Percentiles rank a stretch among this genome's conserved stretches.
Evolutionary conservation across 2,797 vertebrate species (phyloP).

Genomic region (Phalloptychus januarius): DNA sequence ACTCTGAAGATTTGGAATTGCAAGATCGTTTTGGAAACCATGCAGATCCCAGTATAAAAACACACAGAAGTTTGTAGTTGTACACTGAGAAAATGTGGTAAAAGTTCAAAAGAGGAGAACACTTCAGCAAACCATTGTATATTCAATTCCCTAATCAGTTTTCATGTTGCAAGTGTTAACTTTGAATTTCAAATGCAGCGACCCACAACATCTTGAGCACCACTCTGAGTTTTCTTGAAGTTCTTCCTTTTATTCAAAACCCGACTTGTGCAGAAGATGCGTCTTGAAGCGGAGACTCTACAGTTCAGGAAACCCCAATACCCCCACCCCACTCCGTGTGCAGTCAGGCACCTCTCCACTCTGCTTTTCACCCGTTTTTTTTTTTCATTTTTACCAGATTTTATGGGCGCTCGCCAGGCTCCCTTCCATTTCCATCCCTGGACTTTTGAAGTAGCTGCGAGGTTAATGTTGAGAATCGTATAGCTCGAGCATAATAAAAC

Average conservation of each 20-base stretch:
- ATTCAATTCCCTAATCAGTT: background rate
- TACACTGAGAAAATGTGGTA: background rate
- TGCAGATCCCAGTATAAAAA: background rate
- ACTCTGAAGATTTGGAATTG: background rate
- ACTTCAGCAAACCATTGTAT: background rate
- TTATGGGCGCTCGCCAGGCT: slow-evolving; percentile 54
- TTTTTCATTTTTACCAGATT: slow-evolving; percentile 50
- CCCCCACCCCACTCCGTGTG: slow-evolving; percentile 63
- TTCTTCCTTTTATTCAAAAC: slow-evolving; percentile 36
- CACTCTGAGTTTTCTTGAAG: slow-evolving; percentile 53
- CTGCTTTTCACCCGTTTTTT: slow-evolving; percentile 47
- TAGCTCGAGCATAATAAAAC: slow-evolving; percentile 68
- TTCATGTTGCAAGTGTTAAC: background rate
- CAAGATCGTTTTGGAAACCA: background rate
- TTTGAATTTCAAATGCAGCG: slow-evolving; percentile 28
- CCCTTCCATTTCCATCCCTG: slow-evolving; percentile 43
- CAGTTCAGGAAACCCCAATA: slow-evolving; percentile 27
- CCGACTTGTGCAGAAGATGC: slow-evolving; percentile 28
- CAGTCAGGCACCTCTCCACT: slow-evolving; percentile 50
- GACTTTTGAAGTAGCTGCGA: slow-evolving; percentile 70
- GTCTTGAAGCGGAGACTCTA: slow-evolving; percentile 17
- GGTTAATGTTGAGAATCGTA: slow-evolving; percentile 77
- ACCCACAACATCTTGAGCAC: slow-evolving; percentile 42
- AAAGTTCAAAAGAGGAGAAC: background rate
- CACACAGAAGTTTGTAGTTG: background rate